Evolutionary conservation across 53 echinoderm and acorn worm genomes (phyloP), one percentile per base, ranked within the genome.

Genomic region (Temnopleurus reevesii): DNA sequence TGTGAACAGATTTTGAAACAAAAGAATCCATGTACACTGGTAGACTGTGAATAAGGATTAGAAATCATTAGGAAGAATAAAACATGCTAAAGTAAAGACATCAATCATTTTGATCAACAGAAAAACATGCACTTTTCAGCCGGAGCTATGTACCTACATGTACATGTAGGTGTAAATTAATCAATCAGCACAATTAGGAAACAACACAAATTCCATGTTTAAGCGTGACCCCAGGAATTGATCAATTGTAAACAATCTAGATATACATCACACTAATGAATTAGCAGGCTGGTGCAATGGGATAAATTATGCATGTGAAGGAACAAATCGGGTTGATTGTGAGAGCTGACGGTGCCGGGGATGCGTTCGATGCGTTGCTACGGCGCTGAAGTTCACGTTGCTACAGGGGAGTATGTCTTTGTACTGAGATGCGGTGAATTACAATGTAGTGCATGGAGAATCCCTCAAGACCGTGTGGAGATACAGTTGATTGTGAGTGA

Each of bases 331-430:
- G 36, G 66, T 66, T 38, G 66, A 66, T 41, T 38, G 66, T 8
- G 19, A 66, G 36, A 19, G 2, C 6, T 41, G 66, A 41, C 66
- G n/a, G 66, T 15, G 18, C 66, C 8, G 41, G 41, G 41, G n/a
- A n/a, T n/a, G n/a, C n/a, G n/a, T n/a, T n/a, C n/a, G n/a, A 38
- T 66, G 66, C 66, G 66, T 66, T 66, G 66, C 66, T 36, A 66
- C 38, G 66, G 36, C 5, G 66, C 38, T 66, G 0, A 66, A 66
- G 66, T 66, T 41, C 66, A 66, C 7, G 66, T 66, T n/a, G 5
- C 66, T 66, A 66, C 5, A 66, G 66, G 41, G 19, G 38, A 18
- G n/a, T n/a, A n/a, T n/a, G n/a, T n/a, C 36, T 7, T 1, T 61
- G 29, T 31, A 61, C 41, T 19, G n/a, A 41, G n/a, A 66, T 35